Conservation (phyloP, 1,140 invertebrate species). For the Sinonovacula constricta region DNA sequence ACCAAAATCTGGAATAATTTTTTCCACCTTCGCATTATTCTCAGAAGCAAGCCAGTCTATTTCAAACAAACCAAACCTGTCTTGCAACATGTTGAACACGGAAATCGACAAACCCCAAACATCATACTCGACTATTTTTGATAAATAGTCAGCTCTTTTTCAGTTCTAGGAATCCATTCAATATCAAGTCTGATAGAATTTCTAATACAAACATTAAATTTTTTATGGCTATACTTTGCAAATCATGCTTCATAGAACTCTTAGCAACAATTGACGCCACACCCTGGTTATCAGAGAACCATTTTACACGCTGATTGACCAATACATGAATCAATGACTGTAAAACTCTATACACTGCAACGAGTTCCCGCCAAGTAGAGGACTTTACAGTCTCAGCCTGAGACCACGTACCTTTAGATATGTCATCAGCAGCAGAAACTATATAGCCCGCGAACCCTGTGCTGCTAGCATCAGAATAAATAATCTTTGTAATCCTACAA, state of each 20-base stretch:
- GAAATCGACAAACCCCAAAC: slow-evolving; percentile 9
- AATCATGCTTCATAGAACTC: slow-evolving; percentile 6
- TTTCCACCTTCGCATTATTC: neutral
- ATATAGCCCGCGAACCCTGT: slow-evolving; percentile 10
- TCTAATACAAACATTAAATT: slow-evolving; percentile 7
- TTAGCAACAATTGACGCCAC: slow-evolving; percentile 2
- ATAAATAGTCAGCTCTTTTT: slow-evolving; percentile 11
- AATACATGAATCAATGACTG: slow-evolving; percentile 6
- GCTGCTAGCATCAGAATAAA: slow-evolving; percentile 9
- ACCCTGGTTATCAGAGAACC: slow-evolving; percentile 17
- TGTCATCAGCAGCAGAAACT: slow-evolving; percentile 6
- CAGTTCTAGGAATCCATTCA: slow-evolving; percentile 23
- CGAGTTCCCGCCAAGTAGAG: slow-evolving; percentile 28
- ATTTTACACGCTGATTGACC: slow-evolving; percentile 1
- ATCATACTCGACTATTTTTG: slow-evolving; percentile 12
- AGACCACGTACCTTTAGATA: slow-evolving; percentile 8
- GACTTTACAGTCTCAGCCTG: slow-evolving; percentile 8
- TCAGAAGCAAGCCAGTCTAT: slow-evolving; percentile 17
- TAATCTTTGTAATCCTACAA: slow-evolving; percentile 7
- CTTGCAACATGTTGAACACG: slow-evolving; percentile 1
- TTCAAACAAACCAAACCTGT: neutral
- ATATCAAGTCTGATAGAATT: neutral
- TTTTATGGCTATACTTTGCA: slow-evolving; percentile 10
- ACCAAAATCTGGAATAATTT: slow-evolving; percentile 22
- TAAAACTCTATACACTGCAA: neutral